Base-by-base conservation (phyloP, 2,113 vertebrate genomes). In the Oreochromis tanganicae region DNA sequence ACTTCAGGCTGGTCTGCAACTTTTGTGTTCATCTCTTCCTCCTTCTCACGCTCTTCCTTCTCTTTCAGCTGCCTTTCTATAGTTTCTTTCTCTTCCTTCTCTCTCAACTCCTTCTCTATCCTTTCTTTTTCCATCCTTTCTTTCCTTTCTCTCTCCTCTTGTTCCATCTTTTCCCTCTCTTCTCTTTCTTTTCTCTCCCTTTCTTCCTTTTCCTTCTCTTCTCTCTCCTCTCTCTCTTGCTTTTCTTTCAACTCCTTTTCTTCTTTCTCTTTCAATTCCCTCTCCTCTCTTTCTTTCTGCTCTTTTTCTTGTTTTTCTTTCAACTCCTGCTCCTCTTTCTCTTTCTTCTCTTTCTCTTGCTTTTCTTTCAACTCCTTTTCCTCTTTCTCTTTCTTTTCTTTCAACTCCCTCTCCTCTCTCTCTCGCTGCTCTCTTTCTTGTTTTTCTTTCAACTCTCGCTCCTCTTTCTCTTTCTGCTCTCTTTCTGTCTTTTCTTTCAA, bases 271-370 rank as follows among this genome's bases (percentile, higher is more conserved):
- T 50, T 81, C 24, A 82, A 16, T n/a, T 66, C 61, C 4, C 80
- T 88, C 13, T 85, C 61, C 32, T 38, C 87, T 5, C 19, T 66
- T 7, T 90, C 92, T 4, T 81, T 87, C 75, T 66, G 68, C 7
- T 88, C 84, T 29, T 80, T 92, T 2, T 81, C 34, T 6, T 89
- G 61, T 5, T 36, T 90, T 24, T 87, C 88, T 41, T 19, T 85
- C 1, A 12, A 24, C 27, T 27, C 68, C 6, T 4, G 84, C 17
- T 86, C 71, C 6, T 32, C 27, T 32, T 27, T 81, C 1, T 71
- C 81, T 27, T 59, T 85, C 78, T 9, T 24, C 19, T 27, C 80
- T 13, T 78, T 71, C 27, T 84, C 24, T 24, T 83, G 36, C 7
- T 14, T 86, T 19, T 89, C 82, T 38, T 38, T 61, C 2, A 13